A percentile compares a stretch with the other conserved stretches of the same genome.
These are phyloP conservation scores for Lophius americanus DNA, from an alignment of 2,797 vertebrate genomes.

Conservation along the genomic window DNA sequence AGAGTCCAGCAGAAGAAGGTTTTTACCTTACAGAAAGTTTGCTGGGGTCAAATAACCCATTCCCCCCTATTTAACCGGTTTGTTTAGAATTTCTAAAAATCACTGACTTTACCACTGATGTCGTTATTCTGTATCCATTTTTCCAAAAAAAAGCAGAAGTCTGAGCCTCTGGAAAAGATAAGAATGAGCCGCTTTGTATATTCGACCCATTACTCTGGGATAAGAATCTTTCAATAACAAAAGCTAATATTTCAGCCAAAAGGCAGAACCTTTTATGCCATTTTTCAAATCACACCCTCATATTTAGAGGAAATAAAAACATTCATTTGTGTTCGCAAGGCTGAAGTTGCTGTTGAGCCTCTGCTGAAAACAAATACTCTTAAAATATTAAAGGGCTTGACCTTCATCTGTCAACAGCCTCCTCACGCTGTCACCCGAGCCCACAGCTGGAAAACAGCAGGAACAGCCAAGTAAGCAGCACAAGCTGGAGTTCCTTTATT, in stretches of 20 bases:
- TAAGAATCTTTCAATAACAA: conserved; percentile 19
- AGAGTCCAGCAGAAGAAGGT: background rate
- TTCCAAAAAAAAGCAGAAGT: conserved; percentile 8
- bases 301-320: background rate
- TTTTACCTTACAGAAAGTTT: background rate
- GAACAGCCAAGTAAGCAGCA: conserved; percentile 38
- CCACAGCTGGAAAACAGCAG: conserved; percentile 46
- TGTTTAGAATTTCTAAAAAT: background rate
- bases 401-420: conserved; percentile 45
- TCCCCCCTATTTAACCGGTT: background rate
- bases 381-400: conserved; percentile 11
- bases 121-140: conserved; percentile 5
- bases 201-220: background rate
- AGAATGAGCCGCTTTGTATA: background rate
- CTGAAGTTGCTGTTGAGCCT: background rate
- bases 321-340: background rate
- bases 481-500: conserved; percentile 28
- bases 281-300: too few relatives aligned
- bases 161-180: background rate
- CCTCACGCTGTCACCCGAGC: conserved; percentile 36
- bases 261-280: too few relatives aligned
- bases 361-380: conserved; percentile 30
- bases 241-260: background rate
- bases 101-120: background rate
- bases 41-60: conserved; percentile 11